phyloP scores from a whole-genome alignment of 2,797 vertebrate species.

The Prunella strophiata region DNA sequence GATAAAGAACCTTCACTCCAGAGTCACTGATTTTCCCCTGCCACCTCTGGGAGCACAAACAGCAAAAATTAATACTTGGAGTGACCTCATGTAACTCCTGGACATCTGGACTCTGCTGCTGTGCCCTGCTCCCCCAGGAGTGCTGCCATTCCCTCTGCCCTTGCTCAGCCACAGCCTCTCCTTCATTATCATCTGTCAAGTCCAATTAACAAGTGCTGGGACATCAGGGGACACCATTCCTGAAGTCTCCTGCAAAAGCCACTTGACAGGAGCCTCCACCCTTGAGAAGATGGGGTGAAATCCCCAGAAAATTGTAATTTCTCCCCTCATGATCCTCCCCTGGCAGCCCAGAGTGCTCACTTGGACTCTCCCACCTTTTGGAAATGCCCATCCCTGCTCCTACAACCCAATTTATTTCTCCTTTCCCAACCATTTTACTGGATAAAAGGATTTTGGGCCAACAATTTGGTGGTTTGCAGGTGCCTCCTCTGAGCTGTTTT shows the following conservation, averaged over 20 bases:
- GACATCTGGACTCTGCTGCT: not conserved
- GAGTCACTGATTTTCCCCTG: not conserved
- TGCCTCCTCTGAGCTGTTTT: not conserved
- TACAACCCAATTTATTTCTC: not conserved
- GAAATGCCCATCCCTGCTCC: not conserved
- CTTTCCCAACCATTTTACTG: not conserved
- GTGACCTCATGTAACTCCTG: not conserved
- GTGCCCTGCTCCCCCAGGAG: not conserved
- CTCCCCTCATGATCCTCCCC: not conserved
- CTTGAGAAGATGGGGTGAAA: not conserved
- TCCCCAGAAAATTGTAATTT: not conserved
- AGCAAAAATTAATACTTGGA: not conserved
- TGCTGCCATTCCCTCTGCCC: not conserved
- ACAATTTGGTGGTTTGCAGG: not conserved
- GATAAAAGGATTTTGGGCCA: not conserved
- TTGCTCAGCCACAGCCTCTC: not conserved
- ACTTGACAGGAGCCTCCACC: not conserved
- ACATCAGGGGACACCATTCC: not conserved
- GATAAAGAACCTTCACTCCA: not conserved
- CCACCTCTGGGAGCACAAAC: not conserved
- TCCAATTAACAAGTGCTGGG: conserved; percentile 9
- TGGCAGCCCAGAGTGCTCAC: not conserved
- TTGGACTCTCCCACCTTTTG: not conserved
- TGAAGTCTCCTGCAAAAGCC: not conserved
- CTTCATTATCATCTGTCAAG: conserved; percentile 46